Conservation (phyloP, 2,888 invertebrate genomes). For the Protonemura montana region DNA sequence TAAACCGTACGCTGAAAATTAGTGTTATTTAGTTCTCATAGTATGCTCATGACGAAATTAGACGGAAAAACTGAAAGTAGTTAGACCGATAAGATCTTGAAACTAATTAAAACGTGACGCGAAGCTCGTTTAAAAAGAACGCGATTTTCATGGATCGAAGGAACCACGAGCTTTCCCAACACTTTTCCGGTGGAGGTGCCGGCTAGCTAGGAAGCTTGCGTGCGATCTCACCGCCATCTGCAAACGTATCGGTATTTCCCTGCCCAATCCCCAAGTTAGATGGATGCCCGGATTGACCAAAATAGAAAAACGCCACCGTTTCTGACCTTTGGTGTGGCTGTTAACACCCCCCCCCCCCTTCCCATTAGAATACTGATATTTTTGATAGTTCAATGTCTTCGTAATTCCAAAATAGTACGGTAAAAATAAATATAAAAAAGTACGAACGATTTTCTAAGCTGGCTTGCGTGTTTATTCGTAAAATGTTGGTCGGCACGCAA, state of each 20-base stretch:
- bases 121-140: not conserved
- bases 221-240: not conserved
- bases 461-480: not conserved
- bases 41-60: not conserved
- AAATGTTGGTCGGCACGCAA: not conserved
- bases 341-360: not conserved
- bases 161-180: not conserved
- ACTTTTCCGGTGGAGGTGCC: not conserved
- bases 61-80: not conserved
- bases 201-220: not conserved
- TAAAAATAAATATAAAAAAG: not conserved
- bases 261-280: not conserved
- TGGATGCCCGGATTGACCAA: not conserved
- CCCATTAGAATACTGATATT: not conserved
- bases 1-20: not conserved
- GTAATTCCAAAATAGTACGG: slow-evolving; percentile 2
- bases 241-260: not conserved
- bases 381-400: slow-evolving; percentile 12
- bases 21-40: not conserved
- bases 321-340: not conserved
- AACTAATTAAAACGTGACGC: not conserved
- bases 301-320: not conserved
- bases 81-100: not conserved
- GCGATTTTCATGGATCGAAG: not conserved
- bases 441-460: not conserved